A percentile compares a stretch with the other conserved stretches of the same genome.
Evolutionary conservation across 1,140 invertebrate genomes (phyloP).

Genomic region (Bacillus rossius): DNA sequence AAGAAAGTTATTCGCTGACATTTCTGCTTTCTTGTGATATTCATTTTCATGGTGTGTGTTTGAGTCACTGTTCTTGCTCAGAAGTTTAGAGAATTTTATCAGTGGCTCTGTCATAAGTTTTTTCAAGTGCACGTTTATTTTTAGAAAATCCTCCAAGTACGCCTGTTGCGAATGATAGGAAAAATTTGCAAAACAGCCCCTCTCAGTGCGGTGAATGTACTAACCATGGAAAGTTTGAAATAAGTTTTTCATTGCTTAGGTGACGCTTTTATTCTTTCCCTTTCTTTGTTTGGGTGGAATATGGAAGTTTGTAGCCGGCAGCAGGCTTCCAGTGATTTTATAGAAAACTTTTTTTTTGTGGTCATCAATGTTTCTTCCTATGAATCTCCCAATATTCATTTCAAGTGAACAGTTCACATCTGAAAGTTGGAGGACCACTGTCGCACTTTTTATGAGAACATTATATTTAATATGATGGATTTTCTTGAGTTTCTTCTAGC

Average conservation of each 20-base stretch:
- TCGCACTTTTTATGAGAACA: no score
- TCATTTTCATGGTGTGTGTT: conserved; percentile 13
- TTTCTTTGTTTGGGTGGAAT: conserved; percentile 12
- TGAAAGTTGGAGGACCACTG: no score
- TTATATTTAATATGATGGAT: no score
- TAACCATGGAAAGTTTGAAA: conserved; percentile 21
- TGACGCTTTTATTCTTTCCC: conserved; percentile 15
- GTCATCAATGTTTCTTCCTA: conserved; percentile 9
- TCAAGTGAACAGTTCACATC: neutral
- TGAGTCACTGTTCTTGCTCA: conserved; percentile 22
- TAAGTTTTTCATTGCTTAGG: conserved; percentile 12
- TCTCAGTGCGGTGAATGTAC: conserved; percentile 20
- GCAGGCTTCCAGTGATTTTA: conserved; percentile 16
- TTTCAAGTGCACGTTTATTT: conserved; percentile 17
- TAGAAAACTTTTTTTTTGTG: conserved; percentile 5
- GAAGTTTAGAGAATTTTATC: conserved; percentile 21
- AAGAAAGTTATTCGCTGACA: conserved; percentile 22
- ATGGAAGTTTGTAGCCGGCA: conserved; percentile 15
- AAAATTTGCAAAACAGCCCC: conserved; percentile 23
- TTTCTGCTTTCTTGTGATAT: conserved; percentile 25
- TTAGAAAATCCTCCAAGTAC: conserved; percentile 21
- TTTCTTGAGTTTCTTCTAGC: no score
- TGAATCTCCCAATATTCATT: conserved; percentile 14
- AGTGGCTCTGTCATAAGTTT: conserved; percentile 22
- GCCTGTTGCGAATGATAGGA: conserved; percentile 13